Base-by-base conservation (phyloP, 2,888 invertebrate genomes). In the Meteorus cinctellus region DNA sequence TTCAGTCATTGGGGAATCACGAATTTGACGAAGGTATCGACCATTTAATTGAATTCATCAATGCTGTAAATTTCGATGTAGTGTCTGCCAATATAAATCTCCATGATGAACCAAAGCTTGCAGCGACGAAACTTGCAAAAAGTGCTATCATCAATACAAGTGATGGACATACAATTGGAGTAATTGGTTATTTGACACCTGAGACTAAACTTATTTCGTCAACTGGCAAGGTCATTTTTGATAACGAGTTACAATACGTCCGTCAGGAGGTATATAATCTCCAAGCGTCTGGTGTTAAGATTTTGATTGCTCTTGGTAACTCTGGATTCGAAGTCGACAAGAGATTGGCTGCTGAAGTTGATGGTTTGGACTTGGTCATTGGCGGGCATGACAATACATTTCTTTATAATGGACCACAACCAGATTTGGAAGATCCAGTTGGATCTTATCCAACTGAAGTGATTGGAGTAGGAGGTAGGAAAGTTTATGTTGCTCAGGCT, bases 371-470 rank as follows among this genome's bases (percentile, higher is more conserved):
- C 89, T 88, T 97, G 45, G 96, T 98, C 0, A 94, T 98, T 76
- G 98, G 98, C 4, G 97, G 97, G 0, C 97, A 98, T 86, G 95
- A 96, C 0, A 95, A 98, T 86, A 97, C 97, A 0, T 97, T 98
- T 87, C 90, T 98, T 10, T 97, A 95, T 91, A 95, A 93, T 80
- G 97, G 96, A 75, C 79, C 82, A 63, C 63, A 79, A 14, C 96
- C 95, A 0, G 95, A 95, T 84, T 85, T 88, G 0, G 97, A 97
- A 84, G 86, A 89, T 34, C 91, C 94, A 0, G 93, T 93, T 80
- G 97, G 95, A 0, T 92, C 93, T 0, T 98, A 98, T 90, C 98
- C 97, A 0, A 93, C 92, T 0, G 90, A 94, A 62, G 91, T 97
- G 0, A 91, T 89, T 14, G 95, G 96, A 89, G 81, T 88, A n/a